Base-by-base conservation (phyloP, 2,113 vertebrate genomes). In the Aramus guarauna region DNA sequence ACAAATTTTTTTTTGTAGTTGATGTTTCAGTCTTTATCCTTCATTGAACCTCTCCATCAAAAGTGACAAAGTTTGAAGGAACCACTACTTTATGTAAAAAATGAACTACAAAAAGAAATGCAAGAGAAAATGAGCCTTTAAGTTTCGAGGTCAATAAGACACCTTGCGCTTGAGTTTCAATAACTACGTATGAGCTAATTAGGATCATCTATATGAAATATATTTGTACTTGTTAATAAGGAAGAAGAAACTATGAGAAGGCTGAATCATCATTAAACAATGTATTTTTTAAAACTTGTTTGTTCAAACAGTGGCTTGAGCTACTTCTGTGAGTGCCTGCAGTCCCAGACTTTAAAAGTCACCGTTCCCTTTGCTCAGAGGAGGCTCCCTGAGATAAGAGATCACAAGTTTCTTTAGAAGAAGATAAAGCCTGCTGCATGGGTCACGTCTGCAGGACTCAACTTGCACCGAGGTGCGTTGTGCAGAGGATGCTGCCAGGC, bases 401-500 rank as follows among this genome's bases (percentile, higher is more conserved):
- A 68, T 27, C 48, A 9, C 30, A 30, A 26, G 27, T 58, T 90
- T 43, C 52, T 74, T 52, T 4, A 34, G 47, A 36, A 63, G 15
- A 27, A 58, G 71, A n/a, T 12, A 15, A 58, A 36, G 8, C 14
- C 19, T 5, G 5, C 55, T 30, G 29, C 22, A 5, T 2, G 8
- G 73, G 37, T 45, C 50, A 3, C 5, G 30, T 12, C 52, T 26
- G 67, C 59, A 64, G 64, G 53, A 5, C 60, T 7, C 16, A 26
- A 7, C 58, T 9, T 1, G 9, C 0, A 3, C 59, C 5, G 34
- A 23, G 58, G 11, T 5, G 56, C 1, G 7, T 21, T n/a, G n/a
- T 4, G 19, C 7, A 18, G 29, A 15, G 0, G 7, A 32, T 1
- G 15, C 10, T 0, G 15, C n/a, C 1, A 0, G 41, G 32, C 8